Conservation (phyloP, 92 coral and sea anemone species). For the Palythoa caribaeorum region DNA sequence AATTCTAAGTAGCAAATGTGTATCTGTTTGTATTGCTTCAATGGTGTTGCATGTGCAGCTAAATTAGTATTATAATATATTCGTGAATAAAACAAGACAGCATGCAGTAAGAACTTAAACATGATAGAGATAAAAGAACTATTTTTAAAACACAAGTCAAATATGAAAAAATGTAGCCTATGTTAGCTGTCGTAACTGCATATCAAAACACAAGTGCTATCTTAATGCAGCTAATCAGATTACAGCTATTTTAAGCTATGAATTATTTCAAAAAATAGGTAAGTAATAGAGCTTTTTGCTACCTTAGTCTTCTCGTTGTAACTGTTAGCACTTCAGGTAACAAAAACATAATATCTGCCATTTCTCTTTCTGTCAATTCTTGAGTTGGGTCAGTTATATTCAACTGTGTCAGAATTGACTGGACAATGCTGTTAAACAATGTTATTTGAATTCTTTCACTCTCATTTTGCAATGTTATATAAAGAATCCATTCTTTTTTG, state of each 20-base stretch:
- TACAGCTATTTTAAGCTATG: conserved; percentile 12
- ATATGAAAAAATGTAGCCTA: not conserved
- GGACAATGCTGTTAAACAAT: not conserved
- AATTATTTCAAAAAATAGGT: not conserved
- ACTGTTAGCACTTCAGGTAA: conserved; percentile 8
- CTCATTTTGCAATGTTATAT: not conserved
- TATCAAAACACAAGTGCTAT: conserved; percentile 9
- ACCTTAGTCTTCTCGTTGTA: not conserved
- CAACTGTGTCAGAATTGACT: not conserved
- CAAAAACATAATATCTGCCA: not conserved
- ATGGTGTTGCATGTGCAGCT: not conserved
- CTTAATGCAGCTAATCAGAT: conserved; percentile 2
- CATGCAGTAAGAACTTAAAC: not conserved
- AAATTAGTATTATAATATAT: not conserved
- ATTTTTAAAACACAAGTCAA: not conserved
- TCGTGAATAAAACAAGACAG: not conserved
- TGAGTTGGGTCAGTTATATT: not conserved
- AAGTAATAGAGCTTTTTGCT: too few species aligned
- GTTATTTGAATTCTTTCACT: conserved; percentile 1
- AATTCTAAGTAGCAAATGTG: conserved; percentile 1
- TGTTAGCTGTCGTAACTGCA: not conserved
- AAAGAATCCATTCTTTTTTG: conserved; percentile 39
- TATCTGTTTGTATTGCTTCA: not conserved
- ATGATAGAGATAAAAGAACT: not conserved
- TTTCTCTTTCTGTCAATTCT: not conserved